A percentile compares a stretch with the other conserved stretches of the same genome.
Evolutionary conservation across 2,797 vertebrate species (phyloP).

Genomic region (Sphenodon punctatus): DNA sequence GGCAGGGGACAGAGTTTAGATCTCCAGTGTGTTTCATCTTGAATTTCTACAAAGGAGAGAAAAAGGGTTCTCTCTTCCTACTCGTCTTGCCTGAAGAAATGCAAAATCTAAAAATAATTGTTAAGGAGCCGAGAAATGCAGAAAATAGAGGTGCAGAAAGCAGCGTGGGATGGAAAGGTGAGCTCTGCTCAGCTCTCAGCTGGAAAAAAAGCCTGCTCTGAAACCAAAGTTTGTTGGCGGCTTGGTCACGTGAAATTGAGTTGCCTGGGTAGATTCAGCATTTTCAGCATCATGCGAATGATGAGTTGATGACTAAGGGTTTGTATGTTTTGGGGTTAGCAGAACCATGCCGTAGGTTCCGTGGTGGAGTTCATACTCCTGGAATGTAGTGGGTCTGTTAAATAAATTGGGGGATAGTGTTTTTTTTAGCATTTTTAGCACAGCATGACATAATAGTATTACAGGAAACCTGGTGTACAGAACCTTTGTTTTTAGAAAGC

Average conservation of each 20-base stretch:
- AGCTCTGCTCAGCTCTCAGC: conserved; percentile 35
- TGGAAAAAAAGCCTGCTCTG: conserved; percentile 28
- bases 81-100: conserved; percentile 1
- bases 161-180: not conserved
- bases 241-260: too few species aligned
- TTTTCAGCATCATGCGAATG: not conserved
- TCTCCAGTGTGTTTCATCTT: conserved; percentile 20
- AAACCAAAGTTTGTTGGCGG: conserved; percentile 46
- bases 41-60: conserved; percentile 33
- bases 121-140: not conserved
- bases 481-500: too few species aligned
- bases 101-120: not conserved
- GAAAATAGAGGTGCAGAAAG: not conserved
- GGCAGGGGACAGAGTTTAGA: conserved; percentile 14
- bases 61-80: conserved; percentile 3
- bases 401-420: too few species aligned
- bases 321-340: too few species aligned
- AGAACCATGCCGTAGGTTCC: too few species aligned
- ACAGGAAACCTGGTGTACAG: too few species aligned
- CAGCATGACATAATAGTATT: too few species aligned
- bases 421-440: too few species aligned
- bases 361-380: too few species aligned
- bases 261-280: conserved; percentile 50
- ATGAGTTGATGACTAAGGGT: too few species aligned
- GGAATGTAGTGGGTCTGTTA: too few species aligned